Evolutionary conservation across 2,888 invertebrate species (phyloP), one percentile per base, ranked within the genome.

Genomic region (Hyposoter didymator): DNA sequence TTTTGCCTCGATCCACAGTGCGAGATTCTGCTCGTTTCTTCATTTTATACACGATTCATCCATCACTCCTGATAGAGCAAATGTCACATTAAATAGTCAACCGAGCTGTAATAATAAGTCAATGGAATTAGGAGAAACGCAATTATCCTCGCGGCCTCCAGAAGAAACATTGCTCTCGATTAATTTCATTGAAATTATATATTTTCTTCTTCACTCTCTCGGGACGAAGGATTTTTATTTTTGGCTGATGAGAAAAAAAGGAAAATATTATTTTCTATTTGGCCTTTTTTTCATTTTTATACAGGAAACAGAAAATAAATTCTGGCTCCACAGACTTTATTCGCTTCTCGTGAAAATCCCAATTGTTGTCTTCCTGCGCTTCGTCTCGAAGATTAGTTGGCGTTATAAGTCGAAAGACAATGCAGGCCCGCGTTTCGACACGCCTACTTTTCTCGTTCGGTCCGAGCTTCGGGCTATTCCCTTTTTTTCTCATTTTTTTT

Each of bases 341-440:
- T 78, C 55, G 39, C 47, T 72, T 28, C 55, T 47, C 59, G 43
- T 72, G 66, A 39, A n/a, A n/a, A 72, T 82, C 14, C 72, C 66
- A 59, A 79, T 59, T 79, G 72, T 79, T 83, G 70, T 81, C 84
- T 67, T 49, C 69, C 59, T 17, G n/a, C 74, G 78, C 84, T 87
- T 89, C 87, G 83, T 86, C 78, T 83, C 83, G 84, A 85, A 82
- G 88, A 90, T 90, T 90, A 90, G 90, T 87, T 85, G 85, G 84
- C 87, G 87, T 89, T 90, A 88, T 88, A 87, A 88, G 88, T 87
- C 85, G 88, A 88, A 64, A 90, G 81, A 90, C 89, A 91, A 90
- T 90, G 89, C 86, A 59, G 17, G 84, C 79, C 85, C 76, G 79
- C 82, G 85, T 84, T 84, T 85, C 88, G 86, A 88, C 88, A 84